These are phyloP conservation scores for Apamea epomidion DNA, from an alignment of 2,888 invertebrate species.

Conservation along the genomic window DNA sequence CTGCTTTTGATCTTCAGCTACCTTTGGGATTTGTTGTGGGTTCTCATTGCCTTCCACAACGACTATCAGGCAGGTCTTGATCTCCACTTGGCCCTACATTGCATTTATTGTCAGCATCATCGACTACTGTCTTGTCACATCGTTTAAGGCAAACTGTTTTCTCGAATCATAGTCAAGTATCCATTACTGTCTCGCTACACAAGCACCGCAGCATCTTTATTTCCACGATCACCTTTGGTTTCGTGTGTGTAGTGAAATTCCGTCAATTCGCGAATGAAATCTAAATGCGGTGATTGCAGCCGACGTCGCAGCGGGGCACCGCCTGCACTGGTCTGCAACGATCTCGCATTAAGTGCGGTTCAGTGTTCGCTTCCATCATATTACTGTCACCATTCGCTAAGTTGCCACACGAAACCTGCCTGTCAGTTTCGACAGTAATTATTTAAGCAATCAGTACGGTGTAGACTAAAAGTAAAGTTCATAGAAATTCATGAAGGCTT, in stretches of 20 bases:
- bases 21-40: neutral
- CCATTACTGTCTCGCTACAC: neutral
- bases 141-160: neutral
- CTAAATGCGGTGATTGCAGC: slow-evolving; percentile 25
- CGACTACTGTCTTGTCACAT: neutral
- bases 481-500: neutral
- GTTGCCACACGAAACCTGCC: neutral
- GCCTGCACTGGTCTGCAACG: neutral
- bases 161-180: neutral
- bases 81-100: neutral
- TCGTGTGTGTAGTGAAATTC: neutral
- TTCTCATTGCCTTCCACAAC: neutral
- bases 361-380: slow-evolving; percentile 5
- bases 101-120: neutral
- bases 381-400: slow-evolving; percentile 4
- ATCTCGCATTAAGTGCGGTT: slow-evolving; percentile 22
- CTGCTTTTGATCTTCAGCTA: neutral
- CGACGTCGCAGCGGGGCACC: neutral
- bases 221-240: neutral
- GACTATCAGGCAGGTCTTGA: neutral
- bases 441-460: neutral
- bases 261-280: slow-evolving; percentile 7
- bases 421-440: neutral
- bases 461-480: slow-evolving; percentile 4
- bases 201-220: neutral